Base-by-base conservation (phyloP, 2,113 vertebrate genomes). In the Pygoscelis adeliae region DNA sequence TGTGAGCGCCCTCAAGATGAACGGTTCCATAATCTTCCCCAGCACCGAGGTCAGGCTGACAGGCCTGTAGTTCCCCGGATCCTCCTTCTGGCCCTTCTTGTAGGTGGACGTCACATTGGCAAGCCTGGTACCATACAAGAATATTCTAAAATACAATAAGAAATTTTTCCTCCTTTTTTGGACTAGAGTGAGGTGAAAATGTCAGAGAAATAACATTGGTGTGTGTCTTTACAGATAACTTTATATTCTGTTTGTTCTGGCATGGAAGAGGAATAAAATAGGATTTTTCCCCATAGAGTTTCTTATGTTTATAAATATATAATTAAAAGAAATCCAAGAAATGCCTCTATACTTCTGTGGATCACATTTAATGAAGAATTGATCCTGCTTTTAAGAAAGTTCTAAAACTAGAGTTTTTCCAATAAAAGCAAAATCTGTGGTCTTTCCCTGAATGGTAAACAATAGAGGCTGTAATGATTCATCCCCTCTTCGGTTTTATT, bases 401-500 rank as follows among this genome's bases (percentile, higher is more conserved):
- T 67, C 44, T 94, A 72, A 82, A 89, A 34, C 23, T 34, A 83
- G 26, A 61, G 34, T 49, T 85, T 73, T 94, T 40, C 58, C 61
- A 46, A 49, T 87, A 70, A 85, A 98, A 91, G 34, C 18, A 63
- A 81, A 90, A 26, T 32, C 42, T 73, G 29, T 86, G n/a, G 19
- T 85, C 63, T 89, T 95, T 87, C 25, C 61, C 52, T 88, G 52
- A 74, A 65, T 84, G 56, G 88, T 72, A 97, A 87, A 70, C 76
- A 84, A 38, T 26, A 67, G 53, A 89, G 71, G 23, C 22, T 73
- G 44, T 89, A 95, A 93, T 49, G 83, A 67, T 94, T 96, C 79
- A 91, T 96, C 88, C 70, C 87, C 85, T 74, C 70, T 89, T 97
- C 19, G 4, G 44, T 73, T 96, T 95, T 77, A 78, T 92, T 91